Percentiles rank a stretch among this genome's conserved stretches.
These are phyloP conservation scores for Lordiphosa clarofinis DNA, from an alignment of 1,140 invertebrate genomes.

Conservation along the genomic window DNA sequence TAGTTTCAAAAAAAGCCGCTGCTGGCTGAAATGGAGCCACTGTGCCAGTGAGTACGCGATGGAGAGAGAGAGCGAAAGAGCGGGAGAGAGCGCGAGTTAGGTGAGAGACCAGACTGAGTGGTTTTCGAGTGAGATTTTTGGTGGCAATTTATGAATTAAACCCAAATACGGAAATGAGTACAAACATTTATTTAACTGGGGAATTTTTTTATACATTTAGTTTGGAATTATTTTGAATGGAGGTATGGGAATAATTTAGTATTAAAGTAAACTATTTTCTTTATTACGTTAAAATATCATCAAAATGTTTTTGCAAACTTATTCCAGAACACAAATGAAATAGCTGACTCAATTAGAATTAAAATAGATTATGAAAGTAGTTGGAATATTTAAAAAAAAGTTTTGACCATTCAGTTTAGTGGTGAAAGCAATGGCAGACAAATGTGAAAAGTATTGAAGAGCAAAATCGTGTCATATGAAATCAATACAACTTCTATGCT, in stretches of 20 bases:
- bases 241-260: neutral
- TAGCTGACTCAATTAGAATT: too few species aligned
- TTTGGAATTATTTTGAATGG: too few species aligned
- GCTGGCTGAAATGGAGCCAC: slow-evolving; percentile 34
- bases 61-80: slow-evolving; percentile 10
- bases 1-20: slow-evolving; percentile 43
- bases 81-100: slow-evolving; percentile 7
- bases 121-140: neutral
- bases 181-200: slow-evolving; percentile 11
- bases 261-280: too few species aligned
- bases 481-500: too few species aligned
- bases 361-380: too few species aligned
- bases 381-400: too few species aligned
- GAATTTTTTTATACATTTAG: neutral
- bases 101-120: slow-evolving; percentile 12
- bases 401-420: too few species aligned
- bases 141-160: slow-evolving; percentile 31
- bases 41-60: slow-evolving; percentile 20
- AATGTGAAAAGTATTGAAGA: too few species aligned
- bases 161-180: slow-evolving; percentile 30
- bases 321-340: too few species aligned
- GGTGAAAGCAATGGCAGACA: too few species aligned
- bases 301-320: too few species aligned
- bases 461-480: too few species aligned
- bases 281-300: neutral